Base-by-base conservation (phyloP, 2,797 vertebrate genomes). In the Crocodylus rhombifer region DNA sequence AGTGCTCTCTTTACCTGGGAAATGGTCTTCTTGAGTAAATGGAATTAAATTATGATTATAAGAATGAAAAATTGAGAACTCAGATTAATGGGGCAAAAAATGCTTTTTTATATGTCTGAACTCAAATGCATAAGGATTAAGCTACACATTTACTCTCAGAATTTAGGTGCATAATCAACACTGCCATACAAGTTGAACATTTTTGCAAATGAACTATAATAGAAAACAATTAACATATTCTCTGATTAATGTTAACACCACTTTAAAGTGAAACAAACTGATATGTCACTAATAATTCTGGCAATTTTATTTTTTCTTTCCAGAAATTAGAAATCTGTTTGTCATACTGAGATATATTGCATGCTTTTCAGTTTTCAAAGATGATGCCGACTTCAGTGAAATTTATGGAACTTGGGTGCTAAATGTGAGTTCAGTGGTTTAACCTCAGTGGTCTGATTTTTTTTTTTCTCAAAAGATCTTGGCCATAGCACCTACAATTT, bases 131-230 rank as follows among this genome's bases (percentile, higher is more conserved):
- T 82, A 74, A 77, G 88, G 78, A 75, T 75, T 28, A 58, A 85
- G 83, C 20, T 94, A 15, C 28, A 63, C 80, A 2, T 82, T 90
- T 92, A 26, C 86, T 84, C 61, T 25, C 86, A 76, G 69, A 92
- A 74, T 65, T 56, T 71, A 86, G 80, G 78, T 93, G 60, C 30
- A 21, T 94, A 91, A 89, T 87, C 75, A 90, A 82, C 87, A 10
- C 67, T 91, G 63, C 91, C 94, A 86, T 65, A 81, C 30, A 14
- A 36, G 74, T 87, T 94, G 89, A 79, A 76, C 77, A 16, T 28
- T 56, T 87, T 93, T 86, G 20, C 42, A 57, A 84, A 62, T 80
- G 93, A 84, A 84, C 77, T 79, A 28, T 74, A 84, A 65, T 65
- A 92, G 42, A 91, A 93, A 75, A n/a, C 58, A 82, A 20, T 55